Evolutionary conservation across 2,797 vertebrate species (phyloP).

Genomic region (Hephaestus fuliginosus): DNA sequence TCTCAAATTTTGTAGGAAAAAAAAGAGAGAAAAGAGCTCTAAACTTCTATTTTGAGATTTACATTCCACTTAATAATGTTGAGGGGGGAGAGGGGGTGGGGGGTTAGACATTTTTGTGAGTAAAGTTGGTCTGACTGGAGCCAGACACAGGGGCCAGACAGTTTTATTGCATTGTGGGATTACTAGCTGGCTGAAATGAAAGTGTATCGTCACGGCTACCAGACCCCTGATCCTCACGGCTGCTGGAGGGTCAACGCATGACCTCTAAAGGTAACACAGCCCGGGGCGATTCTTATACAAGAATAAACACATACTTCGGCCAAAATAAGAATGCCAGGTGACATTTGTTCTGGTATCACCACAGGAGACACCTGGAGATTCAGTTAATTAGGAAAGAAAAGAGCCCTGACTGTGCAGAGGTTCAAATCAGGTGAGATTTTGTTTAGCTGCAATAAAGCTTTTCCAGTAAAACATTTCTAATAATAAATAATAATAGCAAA

Average conservation of each 20-base stretch:
- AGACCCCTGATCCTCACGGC: constrained; percentile 65
- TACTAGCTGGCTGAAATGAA: constrained; percentile 81
- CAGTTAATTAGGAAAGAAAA: constrained; percentile 70
- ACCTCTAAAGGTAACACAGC: constrained; percentile 74
- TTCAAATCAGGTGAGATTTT: constrained; percentile 42
- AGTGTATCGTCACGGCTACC: constrained; percentile 80
- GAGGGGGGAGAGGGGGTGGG: constrained; percentile 15
- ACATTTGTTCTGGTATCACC: constrained; percentile 68
- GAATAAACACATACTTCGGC: constrained; percentile 59
- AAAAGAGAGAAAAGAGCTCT: constrained; percentile 34
- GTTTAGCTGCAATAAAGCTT: constrained; percentile 29
- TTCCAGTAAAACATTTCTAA: constrained; percentile 13
- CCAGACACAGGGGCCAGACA: constrained; percentile 80
- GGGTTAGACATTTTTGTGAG: constrained; percentile 72
- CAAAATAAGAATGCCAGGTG: constrained; percentile 59
- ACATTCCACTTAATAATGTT: constrained; percentile 75
- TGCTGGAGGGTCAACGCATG: constrained; percentile 60
- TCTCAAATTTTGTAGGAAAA: constrained; percentile 43
- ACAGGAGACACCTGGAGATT: constrained; percentile 63
- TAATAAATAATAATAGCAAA: constrained; percentile 7
- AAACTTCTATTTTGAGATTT: constrained; percentile 73
- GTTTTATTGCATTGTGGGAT: constrained; percentile 85
- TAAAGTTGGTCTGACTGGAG: constrained; percentile 81
- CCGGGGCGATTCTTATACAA: constrained; percentile 68
- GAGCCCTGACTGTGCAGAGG: constrained; percentile 38